Percentiles rank a stretch among this genome's conserved stretches.
Conservation (phyloP, 2,888 invertebrate genomes). For the Pyrochroa serraticornis region DNA sequence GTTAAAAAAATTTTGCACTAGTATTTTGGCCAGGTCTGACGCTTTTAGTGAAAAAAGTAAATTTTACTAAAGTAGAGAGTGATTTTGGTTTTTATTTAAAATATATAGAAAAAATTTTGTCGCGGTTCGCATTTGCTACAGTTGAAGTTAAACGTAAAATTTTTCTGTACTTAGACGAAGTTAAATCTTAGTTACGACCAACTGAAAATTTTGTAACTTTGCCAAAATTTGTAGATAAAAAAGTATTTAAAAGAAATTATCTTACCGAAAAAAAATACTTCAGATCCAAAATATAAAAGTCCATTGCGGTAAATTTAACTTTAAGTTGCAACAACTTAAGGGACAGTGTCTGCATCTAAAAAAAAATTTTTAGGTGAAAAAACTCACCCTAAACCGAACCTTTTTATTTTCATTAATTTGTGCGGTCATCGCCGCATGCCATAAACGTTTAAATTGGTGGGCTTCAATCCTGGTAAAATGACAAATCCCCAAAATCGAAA, state of each 20-base stretch:
- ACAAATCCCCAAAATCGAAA: conserved; percentile 9
- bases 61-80: no score
- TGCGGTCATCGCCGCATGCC: conserved; percentile 3
- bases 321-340: not conserved
- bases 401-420: not conserved
- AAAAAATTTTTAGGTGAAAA: not conserved
- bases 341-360: not conserved
- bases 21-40: no score
- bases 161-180: no score
- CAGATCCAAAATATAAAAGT: conserved; percentile 11
- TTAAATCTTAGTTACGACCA: no score
- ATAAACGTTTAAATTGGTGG: conserved; percentile 8
- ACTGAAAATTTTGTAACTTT: no score
- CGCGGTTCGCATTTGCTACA: no score
- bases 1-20: no score
- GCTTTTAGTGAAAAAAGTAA: no score
- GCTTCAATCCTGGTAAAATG: conserved; percentile 3
- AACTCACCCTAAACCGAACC: not conserved
- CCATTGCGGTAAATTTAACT: conserved; percentile 13
- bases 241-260: not conserved
- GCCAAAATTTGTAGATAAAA: no score
- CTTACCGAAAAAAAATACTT: conserved; percentile 14
- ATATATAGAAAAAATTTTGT: no score
- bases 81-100: no score
- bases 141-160: no score